Evolutionary conservation across 2,113 vertebrate genomes (phyloP), one percentile per base, ranked within the genome.

Genomic region (Formicarius rufipectus): DNA sequence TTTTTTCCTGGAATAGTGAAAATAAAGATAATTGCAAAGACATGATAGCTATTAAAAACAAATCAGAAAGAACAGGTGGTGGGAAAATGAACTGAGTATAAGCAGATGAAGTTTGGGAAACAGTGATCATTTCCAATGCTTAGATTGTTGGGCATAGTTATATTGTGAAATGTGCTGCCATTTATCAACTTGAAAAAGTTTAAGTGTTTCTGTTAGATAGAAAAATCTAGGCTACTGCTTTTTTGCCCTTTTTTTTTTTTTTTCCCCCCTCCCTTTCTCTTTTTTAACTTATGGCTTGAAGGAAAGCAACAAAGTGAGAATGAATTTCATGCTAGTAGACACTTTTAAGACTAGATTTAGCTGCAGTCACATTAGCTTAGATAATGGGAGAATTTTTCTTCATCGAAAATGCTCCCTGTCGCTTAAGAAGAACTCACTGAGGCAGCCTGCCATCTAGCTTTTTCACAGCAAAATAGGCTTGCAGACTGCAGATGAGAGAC

Each of bases 391-490:
- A 97, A 98, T 97, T 97, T 98, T 97, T 98, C 98, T 98, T 98
- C 97, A 98, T 98, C 97, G 98, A 97, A 98, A 98, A 98, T 97
- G 97, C 97, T 98, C 97, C 96, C 96, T 98, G 98, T 98, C 96
- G 95, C 97, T 98, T 97, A 96, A 97, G 97, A 97, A 98, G 97
- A 97, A 97, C 98, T 98, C 97, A 97, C 97, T 98, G 98, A 98
- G 97, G 98, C 98, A 98, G 98, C 83, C 98, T 98, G 98, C 98
- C 98, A 98, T 98, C 98, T 98, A 98, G 98, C 98, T 98, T 98
- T 98, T 98, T 97, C 98, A 98, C 98, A 98, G 98, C 97, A 98
- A 98, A 98, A 98, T 96, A 98, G 97, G 96, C 95, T 98, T 98
- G 97, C 98, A 98, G 98, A 98, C 98, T 98, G 98, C 98, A 98